A percentile compares a stretch with the other conserved stretches of the same genome.
Evolutionary conservation across 2,113 vertebrate genomes (phyloP).

Genomic region (Brienomyrus brachyistius): DNA sequence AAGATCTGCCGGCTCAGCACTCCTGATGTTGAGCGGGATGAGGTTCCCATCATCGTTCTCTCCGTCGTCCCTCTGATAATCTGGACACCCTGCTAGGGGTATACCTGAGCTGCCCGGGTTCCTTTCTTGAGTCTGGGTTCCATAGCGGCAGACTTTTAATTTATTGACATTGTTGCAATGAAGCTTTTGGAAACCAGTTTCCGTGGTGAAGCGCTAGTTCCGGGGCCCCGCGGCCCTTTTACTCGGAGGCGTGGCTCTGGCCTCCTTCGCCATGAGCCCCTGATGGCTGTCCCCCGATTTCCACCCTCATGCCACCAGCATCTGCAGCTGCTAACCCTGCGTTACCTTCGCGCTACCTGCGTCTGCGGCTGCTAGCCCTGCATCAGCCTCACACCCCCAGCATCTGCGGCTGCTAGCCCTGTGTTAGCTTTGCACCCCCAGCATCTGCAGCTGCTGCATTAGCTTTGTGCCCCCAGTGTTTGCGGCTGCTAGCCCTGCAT

Average conservation of each 20-base stretch:
- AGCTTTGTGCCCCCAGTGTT: neutral
- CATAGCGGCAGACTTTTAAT: neutral
- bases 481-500: neutral
- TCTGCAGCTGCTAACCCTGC: neutral
- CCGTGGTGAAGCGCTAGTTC: neutral
- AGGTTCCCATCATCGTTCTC: neutral
- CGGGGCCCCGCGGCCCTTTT: neutral
- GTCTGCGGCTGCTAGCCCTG: neutral
- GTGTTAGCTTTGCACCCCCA: too few species aligned
- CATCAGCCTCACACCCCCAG: neutral
- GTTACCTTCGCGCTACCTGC: neutral
- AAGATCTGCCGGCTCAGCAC: neutral
- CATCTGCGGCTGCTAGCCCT: neutral
- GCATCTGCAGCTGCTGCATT: neutral
- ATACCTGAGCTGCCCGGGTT: neutral
- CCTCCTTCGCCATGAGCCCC: neutral
- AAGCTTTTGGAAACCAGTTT: constrained; percentile 7
- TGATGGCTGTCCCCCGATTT: neutral
- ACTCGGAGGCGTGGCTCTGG: neutral
- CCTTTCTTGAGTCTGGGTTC: neutral
- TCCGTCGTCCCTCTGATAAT: neutral
- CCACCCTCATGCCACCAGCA: neutral
- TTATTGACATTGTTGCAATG: neutral
- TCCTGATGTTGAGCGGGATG: neutral
- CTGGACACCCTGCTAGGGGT: neutral